phyloP scores from a whole-genome alignment of 2,797 vertebrate genomes.

The Garrulus glandarius region DNA sequence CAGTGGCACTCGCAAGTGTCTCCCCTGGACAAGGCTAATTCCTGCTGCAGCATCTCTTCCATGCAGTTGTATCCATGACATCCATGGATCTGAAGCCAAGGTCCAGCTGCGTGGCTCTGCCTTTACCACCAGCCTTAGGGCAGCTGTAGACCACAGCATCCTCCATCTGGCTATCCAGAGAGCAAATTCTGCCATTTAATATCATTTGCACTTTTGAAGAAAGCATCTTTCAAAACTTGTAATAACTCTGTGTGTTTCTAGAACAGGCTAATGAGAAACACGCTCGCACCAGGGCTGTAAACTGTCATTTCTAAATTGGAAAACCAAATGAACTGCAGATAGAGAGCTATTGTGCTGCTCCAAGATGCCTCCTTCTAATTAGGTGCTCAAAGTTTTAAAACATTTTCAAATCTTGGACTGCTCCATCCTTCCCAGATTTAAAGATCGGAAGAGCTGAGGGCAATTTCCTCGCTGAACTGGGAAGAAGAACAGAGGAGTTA shows the following conservation, averaged over 20 bases:
- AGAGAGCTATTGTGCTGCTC: not conserved
- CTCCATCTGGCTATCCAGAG: not conserved
- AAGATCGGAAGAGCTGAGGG: not conserved
- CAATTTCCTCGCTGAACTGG: not conserved
- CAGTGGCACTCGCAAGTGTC: fast-evolving
- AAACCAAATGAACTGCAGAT: slow-evolving; percentile 15
- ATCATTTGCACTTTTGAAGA: not conserved
- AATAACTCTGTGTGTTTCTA: not conserved
- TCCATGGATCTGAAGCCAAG: fast-evolving
- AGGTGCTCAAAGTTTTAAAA: not conserved
- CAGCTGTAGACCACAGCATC: not conserved
- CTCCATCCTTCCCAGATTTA: not conserved
- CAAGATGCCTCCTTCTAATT: not conserved
- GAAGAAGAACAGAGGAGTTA: not conserved
- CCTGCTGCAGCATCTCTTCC: not conserved
- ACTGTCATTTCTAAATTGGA: slow-evolving; percentile 32
- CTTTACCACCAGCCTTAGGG: not conserved
- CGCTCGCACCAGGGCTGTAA: not conserved
- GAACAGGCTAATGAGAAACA: slow-evolving; percentile 7
- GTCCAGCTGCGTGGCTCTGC: not conserved
- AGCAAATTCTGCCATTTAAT: not conserved
- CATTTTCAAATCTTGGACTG: not conserved
- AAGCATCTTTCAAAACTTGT: not conserved
- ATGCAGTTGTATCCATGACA: fast-evolving
- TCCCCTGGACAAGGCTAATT: not conserved